Base-by-base conservation (phyloP, 2,113 vertebrate species). In the Xenopus borealis region DNA sequence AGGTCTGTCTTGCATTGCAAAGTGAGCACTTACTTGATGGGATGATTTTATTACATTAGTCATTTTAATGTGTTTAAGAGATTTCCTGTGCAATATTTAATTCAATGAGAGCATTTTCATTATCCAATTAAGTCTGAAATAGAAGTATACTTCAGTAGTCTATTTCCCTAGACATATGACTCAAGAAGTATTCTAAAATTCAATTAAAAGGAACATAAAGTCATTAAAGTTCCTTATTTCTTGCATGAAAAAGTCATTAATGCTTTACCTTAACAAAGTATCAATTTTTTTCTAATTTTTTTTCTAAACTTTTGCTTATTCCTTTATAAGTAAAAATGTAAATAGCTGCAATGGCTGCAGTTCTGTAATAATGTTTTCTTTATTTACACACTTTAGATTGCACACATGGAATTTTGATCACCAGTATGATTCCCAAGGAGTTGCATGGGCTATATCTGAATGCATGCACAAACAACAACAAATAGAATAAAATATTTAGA, bases 151-250 rank as follows among this genome's bases (percentile, higher is more conserved):
- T 77, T 52, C 30, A 27, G 16, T 66, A 69, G 23, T 69, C 73
- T 52, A 55, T 69, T 70, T 70, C 74, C 74, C 58, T 70, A 70
- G 74, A 77, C 61, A 77, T 64, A 77, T n/a, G 16, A 77, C 47
- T 70, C 46, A 64, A 77, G 66, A 19, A 18, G 67, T 70, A 77
- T 70, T 40, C 18, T 53, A 77, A 64, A 64, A 76, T 76, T 62
- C 66, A 75, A 75, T 75, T 75, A 75, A 69, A 76, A 62, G 53
- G 64, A 52, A 68, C 72, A 75, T 19, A 11, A 52, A 75, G 20
- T 67, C 65, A 76, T 69, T 69, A 62, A 63, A 69, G 52, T 16
- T 20, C 23, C 46, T 68, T 44, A n/a, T 55, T 69, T 66, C 40
- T 67, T 62, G 65, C 53, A 61, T 23, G 55, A 55, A 55, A 19